Evolutionary conservation across 2,888 invertebrate genomes (phyloP).

Genomic region (Drosophila diplacantha): DNA sequence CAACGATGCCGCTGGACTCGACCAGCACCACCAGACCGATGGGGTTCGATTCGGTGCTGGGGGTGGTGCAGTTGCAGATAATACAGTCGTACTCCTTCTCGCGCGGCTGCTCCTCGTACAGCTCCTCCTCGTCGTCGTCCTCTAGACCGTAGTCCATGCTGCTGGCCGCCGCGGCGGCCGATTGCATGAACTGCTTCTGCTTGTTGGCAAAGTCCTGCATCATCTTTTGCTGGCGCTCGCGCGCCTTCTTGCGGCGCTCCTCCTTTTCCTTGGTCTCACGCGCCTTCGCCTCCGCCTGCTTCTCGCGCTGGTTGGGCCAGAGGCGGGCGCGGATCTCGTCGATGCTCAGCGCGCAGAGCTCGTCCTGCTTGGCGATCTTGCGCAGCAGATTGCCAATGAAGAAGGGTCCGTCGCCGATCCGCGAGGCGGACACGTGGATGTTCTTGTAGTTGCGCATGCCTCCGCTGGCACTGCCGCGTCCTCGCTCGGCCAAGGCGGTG

Average conservation of each 20-base stretch:
- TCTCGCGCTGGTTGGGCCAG: constrained; percentile 90
- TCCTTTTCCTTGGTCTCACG: constrained; percentile 84
- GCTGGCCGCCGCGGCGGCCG: constrained; percentile 80
- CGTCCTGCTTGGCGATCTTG: constrained; percentile 85
- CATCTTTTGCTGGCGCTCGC: constrained; percentile 92
- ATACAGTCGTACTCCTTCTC: constrained; percentile 94
- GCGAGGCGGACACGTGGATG: constrained; percentile 76
- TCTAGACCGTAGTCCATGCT: constrained; percentile 78
- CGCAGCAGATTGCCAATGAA: constrained; percentile 90
- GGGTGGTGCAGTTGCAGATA: constrained; percentile 94
- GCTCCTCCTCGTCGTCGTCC: constrained; percentile 80
- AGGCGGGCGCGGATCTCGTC: constrained; percentile 84
- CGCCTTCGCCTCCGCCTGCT: constrained; percentile 85
- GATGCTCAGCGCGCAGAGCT: constrained; percentile 84
- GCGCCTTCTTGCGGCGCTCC: constrained; percentile 89
- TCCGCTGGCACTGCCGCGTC: constrained; percentile 34
- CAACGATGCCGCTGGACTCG: constrained; percentile 91
- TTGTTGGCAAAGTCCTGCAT: constrained; percentile 95
- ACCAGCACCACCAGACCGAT: constrained; percentile 94
- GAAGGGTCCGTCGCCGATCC: constrained; percentile 90
- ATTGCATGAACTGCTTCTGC: constrained; percentile 94
- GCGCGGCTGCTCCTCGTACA: constrained; percentile 80
- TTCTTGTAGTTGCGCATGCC: constrained; percentile 59
- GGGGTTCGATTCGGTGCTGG: constrained; percentile 89
- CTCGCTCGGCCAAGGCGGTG: constrained; percentile 54